phyloP scores from a whole-genome alignment of 1,140 invertebrate species.

The Philotrypesis tridentata region DNA sequence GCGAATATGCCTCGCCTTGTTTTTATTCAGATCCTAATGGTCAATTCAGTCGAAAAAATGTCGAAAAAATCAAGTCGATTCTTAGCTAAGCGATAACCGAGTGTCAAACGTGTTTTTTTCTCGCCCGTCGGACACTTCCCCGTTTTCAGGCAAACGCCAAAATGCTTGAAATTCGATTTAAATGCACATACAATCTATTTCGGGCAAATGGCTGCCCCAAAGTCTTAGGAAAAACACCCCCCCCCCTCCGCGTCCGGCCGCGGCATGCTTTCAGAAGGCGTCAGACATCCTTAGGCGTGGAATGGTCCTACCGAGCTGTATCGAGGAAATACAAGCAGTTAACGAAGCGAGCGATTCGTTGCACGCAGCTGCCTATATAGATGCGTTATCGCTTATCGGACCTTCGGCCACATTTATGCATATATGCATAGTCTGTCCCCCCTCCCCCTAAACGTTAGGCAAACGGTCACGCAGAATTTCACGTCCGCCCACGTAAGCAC shows the following conservation, averaged over 20 bases:
- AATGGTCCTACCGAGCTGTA: not conserved
- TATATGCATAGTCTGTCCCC: constrained; percentile 17
- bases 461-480: not conserved
- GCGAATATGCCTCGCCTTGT: too few relatives aligned
- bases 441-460: not conserved
- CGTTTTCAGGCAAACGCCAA: not conserved
- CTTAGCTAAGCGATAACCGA: too few relatives aligned
- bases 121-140: too few relatives aligned
- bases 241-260: too few relatives aligned
- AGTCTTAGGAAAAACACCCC: not conserved
- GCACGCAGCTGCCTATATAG: not conserved
- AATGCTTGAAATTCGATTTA: not conserved
- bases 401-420: not conserved
- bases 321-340: not conserved
- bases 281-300: too few relatives aligned
- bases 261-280: too few relatives aligned
- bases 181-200: not conserved
- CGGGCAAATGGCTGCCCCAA: not conserved
- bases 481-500: constrained; percentile 15
- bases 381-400: not conserved
- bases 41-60: too few relatives aligned
- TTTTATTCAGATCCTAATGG: too few relatives aligned
- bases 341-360: constrained; percentile 2
- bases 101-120: too few relatives aligned
- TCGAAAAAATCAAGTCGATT: too few relatives aligned